Percentiles rank a stretch among this genome's conserved stretches.
Conservation (phyloP, 35 echinoderm and acorn worm genomes). For the Lytechinus variegatus region DNA sequence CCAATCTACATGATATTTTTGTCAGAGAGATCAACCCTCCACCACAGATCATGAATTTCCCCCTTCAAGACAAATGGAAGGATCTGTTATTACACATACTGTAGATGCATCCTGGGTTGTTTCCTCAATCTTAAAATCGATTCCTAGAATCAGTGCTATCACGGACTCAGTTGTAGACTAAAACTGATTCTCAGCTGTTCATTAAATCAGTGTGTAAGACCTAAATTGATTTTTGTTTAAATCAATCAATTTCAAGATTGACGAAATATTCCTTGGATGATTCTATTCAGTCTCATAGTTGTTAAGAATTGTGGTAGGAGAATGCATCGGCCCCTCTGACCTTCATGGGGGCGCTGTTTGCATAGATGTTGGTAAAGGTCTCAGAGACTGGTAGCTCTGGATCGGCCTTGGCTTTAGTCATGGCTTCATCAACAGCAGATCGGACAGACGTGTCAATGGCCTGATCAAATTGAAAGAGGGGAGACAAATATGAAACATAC, state of each 20-base stretch:
- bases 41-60: background rate
- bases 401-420: conserved; percentile 85
- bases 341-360: conserved; percentile 50
- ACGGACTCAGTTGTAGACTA: too few relatives aligned
- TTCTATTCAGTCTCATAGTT: background rate
- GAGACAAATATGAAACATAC: background rate
- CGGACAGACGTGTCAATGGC: conserved; percentile 80
- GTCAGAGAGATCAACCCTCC: background rate
- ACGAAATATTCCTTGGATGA: background rate
- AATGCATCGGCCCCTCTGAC: conserved; percentile 84
- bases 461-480: conserved; percentile 47
- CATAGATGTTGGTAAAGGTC: conserved; percentile 74
- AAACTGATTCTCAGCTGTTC: too few relatives aligned
- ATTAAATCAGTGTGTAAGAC: too few relatives aligned
- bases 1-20: background rate
- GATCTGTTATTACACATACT: background rate
- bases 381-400: conserved; percentile 73
- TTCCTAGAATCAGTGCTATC: too few relatives aligned
- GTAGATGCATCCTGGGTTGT: background rate
- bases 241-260: too few relatives aligned
- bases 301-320: conserved; percentile 65
- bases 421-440: conserved; percentile 84
- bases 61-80: background rate
- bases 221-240: too few relatives aligned
- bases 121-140: background rate